phyloP scores from a whole-genome alignment of 2,797 vertebrate genomes.

The Melanotaenia maccullochi region DNA sequence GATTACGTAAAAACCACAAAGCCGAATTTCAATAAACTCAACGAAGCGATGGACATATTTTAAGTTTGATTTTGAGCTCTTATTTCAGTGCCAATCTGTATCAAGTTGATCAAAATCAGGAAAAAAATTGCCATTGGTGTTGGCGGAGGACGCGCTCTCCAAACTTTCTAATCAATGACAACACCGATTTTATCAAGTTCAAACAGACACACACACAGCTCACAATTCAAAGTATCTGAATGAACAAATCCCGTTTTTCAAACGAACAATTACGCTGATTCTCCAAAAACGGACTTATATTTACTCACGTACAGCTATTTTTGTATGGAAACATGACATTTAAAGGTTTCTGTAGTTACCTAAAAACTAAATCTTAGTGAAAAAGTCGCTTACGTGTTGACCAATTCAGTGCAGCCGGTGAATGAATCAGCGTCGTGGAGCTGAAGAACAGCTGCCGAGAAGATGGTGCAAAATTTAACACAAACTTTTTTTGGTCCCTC shows the following conservation, averaged over 20 bases:
- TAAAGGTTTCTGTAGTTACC: background rate
- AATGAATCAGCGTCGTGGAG: background rate
- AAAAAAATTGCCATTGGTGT: background rate
- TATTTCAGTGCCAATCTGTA: background rate
- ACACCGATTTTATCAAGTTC: background rate
- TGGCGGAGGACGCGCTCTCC: background rate
- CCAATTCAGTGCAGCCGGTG: background rate
- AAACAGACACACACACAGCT: background rate
- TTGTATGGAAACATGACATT: background rate
- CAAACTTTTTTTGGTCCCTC: background rate
- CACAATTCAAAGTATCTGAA: background rate
- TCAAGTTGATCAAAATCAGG: background rate
- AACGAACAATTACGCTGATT: background rate
- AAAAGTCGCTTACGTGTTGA: background rate
- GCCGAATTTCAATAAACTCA: background rate
- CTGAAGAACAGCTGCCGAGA: no score
- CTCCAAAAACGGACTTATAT: background rate
- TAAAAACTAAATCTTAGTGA: background rate
- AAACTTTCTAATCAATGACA: background rate
- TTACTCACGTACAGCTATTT: background rate
- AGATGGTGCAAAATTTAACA: background rate
- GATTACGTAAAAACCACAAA: background rate
- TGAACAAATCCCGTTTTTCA: background rate
- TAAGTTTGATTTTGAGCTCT: background rate
- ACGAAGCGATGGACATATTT: no score